Evolutionary conservation across 1,140 invertebrate genomes (phyloP).

Genomic region (Whitmania pigra): DNA sequence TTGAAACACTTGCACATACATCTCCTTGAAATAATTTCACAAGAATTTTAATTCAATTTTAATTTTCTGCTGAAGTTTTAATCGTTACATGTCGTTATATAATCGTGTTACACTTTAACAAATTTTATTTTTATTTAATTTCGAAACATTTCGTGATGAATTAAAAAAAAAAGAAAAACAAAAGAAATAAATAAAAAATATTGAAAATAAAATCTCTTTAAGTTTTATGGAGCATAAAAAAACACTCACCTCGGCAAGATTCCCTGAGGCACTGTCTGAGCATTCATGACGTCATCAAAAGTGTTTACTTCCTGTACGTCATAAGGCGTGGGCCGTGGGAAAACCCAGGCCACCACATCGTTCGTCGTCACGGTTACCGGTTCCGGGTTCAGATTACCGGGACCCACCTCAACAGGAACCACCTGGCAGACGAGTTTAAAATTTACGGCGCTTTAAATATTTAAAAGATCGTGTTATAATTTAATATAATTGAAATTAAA

Average conservation of each 20-base stretch:
- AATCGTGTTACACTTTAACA: no score
- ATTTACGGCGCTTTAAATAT: not conserved
- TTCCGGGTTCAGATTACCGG: constrained; percentile 32
- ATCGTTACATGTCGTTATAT: not conserved
- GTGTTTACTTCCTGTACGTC: constrained; percentile 32
- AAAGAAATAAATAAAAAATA: no score
- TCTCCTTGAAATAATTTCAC: constrained; percentile 29
- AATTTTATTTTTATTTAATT: not conserved
- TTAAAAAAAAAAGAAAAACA: no score
- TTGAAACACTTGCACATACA: constrained; percentile 35
- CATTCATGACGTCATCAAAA: constrained; percentile 32
- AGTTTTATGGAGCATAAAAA: no score
- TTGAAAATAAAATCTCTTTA: no score
- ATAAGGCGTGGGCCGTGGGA: constrained; percentile 29
- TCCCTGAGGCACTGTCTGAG: constrained; percentile 24
- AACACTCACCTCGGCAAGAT: constrained; percentile 29
- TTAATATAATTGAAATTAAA: no score
- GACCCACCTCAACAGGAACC: constrained; percentile 35
- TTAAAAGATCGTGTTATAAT: no score
- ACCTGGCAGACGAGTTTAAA: constrained; percentile 28
- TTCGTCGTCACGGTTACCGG: constrained; percentile 35
- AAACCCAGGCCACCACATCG: constrained; percentile 41
- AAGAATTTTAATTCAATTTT: not conserved
- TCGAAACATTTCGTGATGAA: no score
- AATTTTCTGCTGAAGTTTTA: not conserved